Evolutionary conservation across 2,113 vertebrate species (phyloP).

Genomic region (Malurus cyaneus): DNA sequence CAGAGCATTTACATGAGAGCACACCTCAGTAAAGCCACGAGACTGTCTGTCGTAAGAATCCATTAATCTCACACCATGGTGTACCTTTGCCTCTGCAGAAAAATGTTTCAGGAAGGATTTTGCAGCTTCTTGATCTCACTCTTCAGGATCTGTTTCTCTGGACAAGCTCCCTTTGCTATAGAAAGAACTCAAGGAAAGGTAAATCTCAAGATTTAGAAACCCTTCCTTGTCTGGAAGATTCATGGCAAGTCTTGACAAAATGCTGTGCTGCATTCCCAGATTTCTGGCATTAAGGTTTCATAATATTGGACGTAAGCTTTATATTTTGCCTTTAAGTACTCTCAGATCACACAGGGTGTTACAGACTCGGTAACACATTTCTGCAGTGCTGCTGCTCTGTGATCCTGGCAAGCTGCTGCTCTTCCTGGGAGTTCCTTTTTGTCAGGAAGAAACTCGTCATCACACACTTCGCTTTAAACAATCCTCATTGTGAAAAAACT

Average conservation of each 20-base stretch:
- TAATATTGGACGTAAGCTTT: background rate
- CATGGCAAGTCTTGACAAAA: background rate
- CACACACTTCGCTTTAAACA: background rate
- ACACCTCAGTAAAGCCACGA: background rate
- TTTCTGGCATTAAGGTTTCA: background rate
- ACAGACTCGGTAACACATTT: background rate
- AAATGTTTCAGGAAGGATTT: background rate
- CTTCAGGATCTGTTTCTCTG: background rate
- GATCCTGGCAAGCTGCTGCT: background rate
- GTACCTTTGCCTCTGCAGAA: background rate
- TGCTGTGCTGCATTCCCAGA: background rate
- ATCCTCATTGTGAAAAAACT: background rate
- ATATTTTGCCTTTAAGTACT: background rate
- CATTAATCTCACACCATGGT: too few species aligned
- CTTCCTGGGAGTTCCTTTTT: background rate
- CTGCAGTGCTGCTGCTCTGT: background rate
- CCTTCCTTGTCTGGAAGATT: background rate
- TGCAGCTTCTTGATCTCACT: background rate
- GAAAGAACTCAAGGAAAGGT: background rate
- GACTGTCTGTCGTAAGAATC: background rate
- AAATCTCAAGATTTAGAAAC: background rate
- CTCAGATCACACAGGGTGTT: background rate
- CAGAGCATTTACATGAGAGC: background rate
- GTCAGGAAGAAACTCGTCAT: background rate
- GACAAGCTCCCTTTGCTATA: accelerated